phyloP scores from a whole-genome alignment of 2,888 invertebrate species.

The Diplazon laetatorius region DNA sequence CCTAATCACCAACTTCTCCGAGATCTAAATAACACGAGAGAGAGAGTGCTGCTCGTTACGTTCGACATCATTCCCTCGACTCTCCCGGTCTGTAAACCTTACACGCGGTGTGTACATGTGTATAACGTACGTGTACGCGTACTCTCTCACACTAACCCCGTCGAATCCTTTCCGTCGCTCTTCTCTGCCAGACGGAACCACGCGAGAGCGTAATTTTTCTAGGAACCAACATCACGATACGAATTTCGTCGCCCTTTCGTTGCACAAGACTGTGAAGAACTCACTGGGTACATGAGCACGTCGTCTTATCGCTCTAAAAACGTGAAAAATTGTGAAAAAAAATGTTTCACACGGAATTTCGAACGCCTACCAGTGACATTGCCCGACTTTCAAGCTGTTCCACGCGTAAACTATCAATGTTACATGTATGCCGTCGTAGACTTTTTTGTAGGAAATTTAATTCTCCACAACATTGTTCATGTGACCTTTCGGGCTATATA shows the following conservation, averaged over 20 bases:
- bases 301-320: conserved; percentile 9
- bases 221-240: conserved; percentile 18
- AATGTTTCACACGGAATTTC: too few species aligned
- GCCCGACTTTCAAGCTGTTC: too few species aligned
- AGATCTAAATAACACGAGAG: conserved; percentile 43
- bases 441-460: too few species aligned
- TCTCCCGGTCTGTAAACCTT: not conserved
- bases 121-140: too few species aligned
- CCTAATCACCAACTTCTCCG: conserved; percentile 48
- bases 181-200: not conserved
- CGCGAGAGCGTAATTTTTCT: conserved; percentile 34
- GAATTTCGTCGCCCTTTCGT: conserved; percentile 37
- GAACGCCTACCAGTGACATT: too few species aligned
- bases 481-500: too few species aligned
- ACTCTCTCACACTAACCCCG: not conserved
- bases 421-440: too few species aligned
- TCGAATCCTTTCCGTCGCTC: not conserved
- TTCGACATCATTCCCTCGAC: conserved; percentile 33
- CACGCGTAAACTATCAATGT: too few species aligned
- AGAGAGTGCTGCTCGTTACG: conserved; percentile 46
- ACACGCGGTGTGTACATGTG: not conserved
- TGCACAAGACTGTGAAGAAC: conserved; percentile 17
- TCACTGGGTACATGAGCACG: conserved; percentile 1
- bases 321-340: not conserved
- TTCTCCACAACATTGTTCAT: too few species aligned